These are phyloP conservation scores for Sebastes reedi DNA, from an alignment of 2,797 vertebrate genomes.

Conservation along the genomic window DNA sequence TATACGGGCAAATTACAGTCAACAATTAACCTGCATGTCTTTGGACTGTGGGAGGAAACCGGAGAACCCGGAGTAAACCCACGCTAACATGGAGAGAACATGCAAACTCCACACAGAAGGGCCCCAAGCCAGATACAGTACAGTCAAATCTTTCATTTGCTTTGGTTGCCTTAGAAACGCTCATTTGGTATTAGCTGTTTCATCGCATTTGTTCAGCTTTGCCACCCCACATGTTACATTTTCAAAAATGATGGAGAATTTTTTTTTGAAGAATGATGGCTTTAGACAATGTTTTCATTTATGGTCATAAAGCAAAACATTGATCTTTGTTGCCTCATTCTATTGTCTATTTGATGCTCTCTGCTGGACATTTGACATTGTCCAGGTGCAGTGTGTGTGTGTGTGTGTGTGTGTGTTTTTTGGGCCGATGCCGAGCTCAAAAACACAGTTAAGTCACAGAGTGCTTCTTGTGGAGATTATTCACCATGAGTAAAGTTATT, in stretches of 20 bases:
- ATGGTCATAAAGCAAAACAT: not conserved
- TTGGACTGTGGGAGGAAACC: too few relatives aligned
- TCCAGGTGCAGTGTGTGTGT: not conserved
- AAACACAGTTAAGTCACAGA: conserved; percentile 25
- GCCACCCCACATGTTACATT: conserved; percentile 44
- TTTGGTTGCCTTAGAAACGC: conserved; percentile 71
- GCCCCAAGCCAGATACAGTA: not conserved
- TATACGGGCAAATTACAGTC: too few relatives aligned
- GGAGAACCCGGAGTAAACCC: too few relatives aligned
- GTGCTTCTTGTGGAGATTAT: conserved; percentile 45
- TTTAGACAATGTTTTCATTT: not conserved
- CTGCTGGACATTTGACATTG: not conserved
- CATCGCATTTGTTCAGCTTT: conserved; percentile 40
- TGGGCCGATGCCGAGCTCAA: not conserved
- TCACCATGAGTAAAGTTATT: conserved; percentile 70
- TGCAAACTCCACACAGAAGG: too few relatives aligned
- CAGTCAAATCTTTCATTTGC: not conserved
- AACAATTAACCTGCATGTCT: too few relatives aligned
- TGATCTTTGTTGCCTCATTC: not conserved
- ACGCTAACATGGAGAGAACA: too few relatives aligned
- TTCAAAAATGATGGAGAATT: not conserved
- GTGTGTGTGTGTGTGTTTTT: not conserved
- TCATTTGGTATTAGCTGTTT: conserved; percentile 54
- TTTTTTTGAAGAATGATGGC: not conserved
- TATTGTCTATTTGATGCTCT: not conserved